These are phyloP conservation scores for Macrotus californicus DNA, from an alignment of 2,113 vertebrate species.

Conservation along the genomic window DNA sequence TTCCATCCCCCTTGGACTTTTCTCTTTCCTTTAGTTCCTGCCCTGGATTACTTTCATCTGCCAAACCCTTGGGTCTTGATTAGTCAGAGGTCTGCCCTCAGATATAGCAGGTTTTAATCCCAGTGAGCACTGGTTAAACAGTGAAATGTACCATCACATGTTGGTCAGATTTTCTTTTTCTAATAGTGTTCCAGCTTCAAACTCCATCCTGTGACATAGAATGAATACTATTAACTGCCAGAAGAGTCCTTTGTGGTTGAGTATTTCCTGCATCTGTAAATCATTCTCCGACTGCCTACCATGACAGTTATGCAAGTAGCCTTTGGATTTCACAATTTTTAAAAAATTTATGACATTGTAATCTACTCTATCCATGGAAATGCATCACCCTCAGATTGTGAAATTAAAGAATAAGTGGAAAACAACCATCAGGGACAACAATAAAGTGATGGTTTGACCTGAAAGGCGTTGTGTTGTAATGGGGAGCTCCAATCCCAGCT, in stretches of 20 bases:
- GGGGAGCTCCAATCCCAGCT: fast-evolving
- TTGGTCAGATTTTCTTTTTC: conserved; percentile 45
- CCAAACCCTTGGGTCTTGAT: neutral
- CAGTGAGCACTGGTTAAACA: conserved; percentile 29
- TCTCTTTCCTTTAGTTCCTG: neutral
- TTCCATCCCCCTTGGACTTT: neutral
- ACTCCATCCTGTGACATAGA: conserved; percentile 21
- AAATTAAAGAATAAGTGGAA: neutral
- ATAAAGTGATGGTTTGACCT: conserved; percentile 43
- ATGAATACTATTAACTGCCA: conserved; percentile 69
- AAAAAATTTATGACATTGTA: conserved; percentile 61
- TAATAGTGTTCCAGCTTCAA: conserved; percentile 33
- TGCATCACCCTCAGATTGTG: conserved; percentile 19
- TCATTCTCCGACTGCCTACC: conserved; percentile 60
- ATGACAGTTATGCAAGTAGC: conserved; percentile 75
- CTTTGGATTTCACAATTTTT: conserved; percentile 72
- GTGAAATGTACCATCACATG: neutral
- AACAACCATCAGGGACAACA: conserved; percentile 32
- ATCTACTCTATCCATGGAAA: conserved; percentile 46
- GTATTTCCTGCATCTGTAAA: conserved; percentile 75
- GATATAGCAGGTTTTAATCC: neutral
- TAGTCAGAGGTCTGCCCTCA: neutral
- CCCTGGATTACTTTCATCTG: neutral
- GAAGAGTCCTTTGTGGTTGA: conserved; percentile 68
- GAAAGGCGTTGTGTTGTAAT: neutral